phyloP scores from a whole-genome alignment of 1,140 invertebrate species.

The Drosophila aff. region DNA sequence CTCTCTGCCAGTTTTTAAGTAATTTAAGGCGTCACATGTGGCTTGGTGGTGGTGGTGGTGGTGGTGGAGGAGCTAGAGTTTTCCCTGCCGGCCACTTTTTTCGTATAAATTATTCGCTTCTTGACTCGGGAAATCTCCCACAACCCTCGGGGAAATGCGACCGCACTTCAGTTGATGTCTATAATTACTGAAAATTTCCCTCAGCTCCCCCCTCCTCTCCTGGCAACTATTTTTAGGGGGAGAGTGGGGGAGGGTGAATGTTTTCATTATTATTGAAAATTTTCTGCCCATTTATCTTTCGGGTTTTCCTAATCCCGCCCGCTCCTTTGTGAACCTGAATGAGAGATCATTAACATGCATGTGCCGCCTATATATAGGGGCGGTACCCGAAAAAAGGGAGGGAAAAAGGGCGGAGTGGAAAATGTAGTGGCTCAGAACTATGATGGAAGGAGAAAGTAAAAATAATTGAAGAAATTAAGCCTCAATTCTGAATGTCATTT shows the following conservation, averaged over 20 bases:
- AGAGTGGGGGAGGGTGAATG: neutral
- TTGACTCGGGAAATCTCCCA: conserved; percentile 43
- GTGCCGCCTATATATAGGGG: conserved; percentile 25
- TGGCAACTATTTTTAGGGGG: conserved; percentile 6
- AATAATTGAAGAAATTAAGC: conserved; percentile 7
- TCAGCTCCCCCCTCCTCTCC: neutral
- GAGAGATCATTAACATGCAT: conserved; percentile 30
- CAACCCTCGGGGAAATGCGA: conserved; percentile 25
- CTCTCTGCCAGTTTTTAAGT: conserved; percentile 21
- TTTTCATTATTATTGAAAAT: conserved; percentile 50
- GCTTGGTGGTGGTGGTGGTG: conserved; percentile 9
- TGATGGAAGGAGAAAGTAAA: neutral
- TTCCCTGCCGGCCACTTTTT: conserved; percentile 2
- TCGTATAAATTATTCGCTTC: conserved; percentile 57
- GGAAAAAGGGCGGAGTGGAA: neutral
- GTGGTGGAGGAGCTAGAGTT: conserved; percentile 14
- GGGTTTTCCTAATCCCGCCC: conserved; percentile 8
- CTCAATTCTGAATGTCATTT: neutral
- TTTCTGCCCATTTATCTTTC: conserved; percentile 40
- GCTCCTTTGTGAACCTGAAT: conserved; percentile 13
- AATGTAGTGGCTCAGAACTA: neutral
- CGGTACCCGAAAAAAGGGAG: neutral
- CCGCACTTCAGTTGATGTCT: conserved; percentile 32
- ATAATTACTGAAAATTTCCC: conserved; percentile 36
- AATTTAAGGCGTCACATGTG: conserved; percentile 59